Conservation (phyloP, 2,888 invertebrate genomes). For the Campoplex nolae region DNA sequence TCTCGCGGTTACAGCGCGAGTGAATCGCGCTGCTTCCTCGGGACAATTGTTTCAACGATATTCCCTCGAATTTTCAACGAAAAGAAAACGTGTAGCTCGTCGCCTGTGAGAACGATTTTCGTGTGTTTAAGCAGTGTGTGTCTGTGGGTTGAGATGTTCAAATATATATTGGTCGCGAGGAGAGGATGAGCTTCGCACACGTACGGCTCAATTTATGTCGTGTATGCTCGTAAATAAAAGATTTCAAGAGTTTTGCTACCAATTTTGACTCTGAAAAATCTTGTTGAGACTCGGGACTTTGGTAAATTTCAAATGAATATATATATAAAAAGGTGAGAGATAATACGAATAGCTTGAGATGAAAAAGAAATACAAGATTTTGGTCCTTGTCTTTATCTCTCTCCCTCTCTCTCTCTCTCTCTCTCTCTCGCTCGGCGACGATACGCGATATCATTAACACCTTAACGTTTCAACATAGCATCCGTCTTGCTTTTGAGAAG, state of each 20-base stretch:
- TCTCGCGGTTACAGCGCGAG: too few species aligned
- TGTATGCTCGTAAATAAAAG: slow-evolving; percentile 51
- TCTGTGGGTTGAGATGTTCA: background rate
- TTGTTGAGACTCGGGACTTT: slow-evolving; percentile 66
- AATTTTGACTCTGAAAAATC: slow-evolving; percentile 65
- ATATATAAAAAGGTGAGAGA: slow-evolving; percentile 46
- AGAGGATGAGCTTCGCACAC: background rate
- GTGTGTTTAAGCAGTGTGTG: background rate
- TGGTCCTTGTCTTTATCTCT: background rate
- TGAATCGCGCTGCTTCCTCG: too few species aligned
- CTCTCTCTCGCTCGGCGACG: slow-evolving; percentile 33
- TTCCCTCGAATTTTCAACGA: background rate
- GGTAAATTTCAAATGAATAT: slow-evolving; percentile 60
- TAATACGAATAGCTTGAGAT: slow-evolving; percentile 46
- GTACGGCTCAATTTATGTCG: slow-evolving; percentile 24
- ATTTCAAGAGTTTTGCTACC: slow-evolving; percentile 31
- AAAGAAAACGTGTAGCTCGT: background rate
- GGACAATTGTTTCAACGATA: background rate
- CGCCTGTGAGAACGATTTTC: background rate
- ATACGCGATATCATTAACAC: slow-evolving; percentile 80
- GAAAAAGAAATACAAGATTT: slow-evolving; percentile 28
- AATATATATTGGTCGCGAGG: background rate
- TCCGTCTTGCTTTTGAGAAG: slow-evolving; percentile 80
- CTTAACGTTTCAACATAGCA: slow-evolving; percentile 82
- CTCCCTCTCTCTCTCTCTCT: background rate